Base-by-base conservation (phyloP, 2,888 invertebrate species). In the Sminthurides aquaticus region DNA sequence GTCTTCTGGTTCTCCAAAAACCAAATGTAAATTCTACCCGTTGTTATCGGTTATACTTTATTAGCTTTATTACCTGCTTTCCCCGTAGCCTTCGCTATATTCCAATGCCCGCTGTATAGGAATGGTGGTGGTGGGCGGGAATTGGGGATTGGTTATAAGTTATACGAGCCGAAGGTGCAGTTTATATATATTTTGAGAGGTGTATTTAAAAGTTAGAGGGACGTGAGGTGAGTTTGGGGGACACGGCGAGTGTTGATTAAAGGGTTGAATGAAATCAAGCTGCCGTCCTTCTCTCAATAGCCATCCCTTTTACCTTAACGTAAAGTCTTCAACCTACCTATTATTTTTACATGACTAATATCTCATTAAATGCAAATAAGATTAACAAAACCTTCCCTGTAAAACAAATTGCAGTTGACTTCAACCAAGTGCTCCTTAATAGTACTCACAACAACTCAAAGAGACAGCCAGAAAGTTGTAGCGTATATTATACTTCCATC, bases 191-290 rank as follows among this genome's bases (percentile, higher is more conserved):
- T 15, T 34, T 11, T 11, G 15, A 34, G 43, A 34, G 5, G 43
- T 34, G 43, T 5, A 34, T 34, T 5, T 5, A 34, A 15, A 34
- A 15, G 15, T 15, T 34, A 34, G 5, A 11, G 5, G 43, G 15
- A 34, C 43, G n/a, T 34, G 43, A 34, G 8, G 43, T 11, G 43
- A 52, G 28, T 34, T 28, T 52, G 65, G 59, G 55, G 60, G 60
- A 63, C 66, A 69, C 71, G 71, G 71, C 69, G 62, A n/a, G n/a
- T n/a, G n/a, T n/a, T n/a, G n/a, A n/a, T n/a, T n/a, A n/a, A n/a
- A n/a, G n/a, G n/a, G n/a, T n/a, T n/a, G n/a, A n/a, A n/a, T n/a
- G 72, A 72, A 70, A 72, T 70, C 64, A 67, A 68, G 68, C 68
- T 70, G 69, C 61, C 25, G 55, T 61, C 34, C 29, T 61, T 34